Evolutionary conservation across 2,888 invertebrate species (phyloP), one percentile per base, ranked within the genome.

Genomic region (Drosophila vallismaia): DNA sequence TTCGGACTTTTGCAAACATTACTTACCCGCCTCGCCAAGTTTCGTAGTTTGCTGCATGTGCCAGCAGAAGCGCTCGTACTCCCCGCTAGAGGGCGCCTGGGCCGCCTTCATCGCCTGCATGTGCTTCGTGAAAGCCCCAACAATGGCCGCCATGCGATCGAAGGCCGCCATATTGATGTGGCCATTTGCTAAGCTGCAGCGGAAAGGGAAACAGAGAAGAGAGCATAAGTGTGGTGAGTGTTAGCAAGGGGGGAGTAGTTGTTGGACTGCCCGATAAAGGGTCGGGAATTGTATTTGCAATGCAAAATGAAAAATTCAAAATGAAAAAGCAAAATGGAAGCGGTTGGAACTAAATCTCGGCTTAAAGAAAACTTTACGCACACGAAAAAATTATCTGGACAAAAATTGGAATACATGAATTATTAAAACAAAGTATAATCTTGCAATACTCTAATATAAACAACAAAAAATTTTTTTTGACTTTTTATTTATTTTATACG

Each of bases 161-260:
- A 92, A 92, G 73, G 92, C 92, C 74, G 83, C 95, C 89, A 96
- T 95, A 92, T 97, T 96, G 88, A 97, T 95, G 92, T 96, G 96
- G 64, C 96, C 96, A 92, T 96, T 96, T 69, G 95, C 95, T 79
- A 96, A 93, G 88, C 95, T 95, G 91, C 54, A 64, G 9, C 36
- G 33, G 14, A 5, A 50, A 9, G 6, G 9, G n/a, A 3, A 10
- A 51, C 6, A 42, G 49, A 14, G 12, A 60, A 36, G 10, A 12
- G 12, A 44, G 19, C 40, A 48, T 48, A 28, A 52, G 63, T 38
- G 26, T 8, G 31, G 14, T 5, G 50, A 24, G 51, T n/a, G 51
- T 7, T 5, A 3, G 36, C 24, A 4, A 9, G 19, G 14, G 49
- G 14, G 40, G 40, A 14, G 8, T 10, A 19, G 19, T 29, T 10